Percentiles rank a stretch among this genome's conserved stretches.
These are phyloP conservation scores for Eilema caniola DNA, from an alignment of 2,888 invertebrate genomes.

Conservation along the genomic window DNA sequence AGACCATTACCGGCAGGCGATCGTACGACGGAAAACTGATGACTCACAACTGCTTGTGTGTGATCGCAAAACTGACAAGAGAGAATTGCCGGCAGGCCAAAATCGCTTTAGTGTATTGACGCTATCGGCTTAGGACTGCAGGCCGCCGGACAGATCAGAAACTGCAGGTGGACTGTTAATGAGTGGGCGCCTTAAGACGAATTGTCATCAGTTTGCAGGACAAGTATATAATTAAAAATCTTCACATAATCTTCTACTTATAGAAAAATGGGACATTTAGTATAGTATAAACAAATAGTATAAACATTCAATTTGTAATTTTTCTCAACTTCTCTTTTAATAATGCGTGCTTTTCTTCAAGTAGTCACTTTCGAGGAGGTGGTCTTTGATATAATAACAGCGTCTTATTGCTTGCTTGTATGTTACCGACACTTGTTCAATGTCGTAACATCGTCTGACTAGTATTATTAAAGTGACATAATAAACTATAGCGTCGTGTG, in stretches of 20 bases:
- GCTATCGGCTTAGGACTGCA: too few relatives aligned
- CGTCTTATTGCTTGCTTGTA: constrained; percentile 1
- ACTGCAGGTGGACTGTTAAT: too few relatives aligned
- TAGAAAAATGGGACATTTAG: not conserved
- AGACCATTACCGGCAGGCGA: too few relatives aligned
- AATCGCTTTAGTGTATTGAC: too few relatives aligned
- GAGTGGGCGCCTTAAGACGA: too few relatives aligned
- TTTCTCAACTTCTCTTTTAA: not conserved
- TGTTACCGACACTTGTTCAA: constrained; percentile 19
- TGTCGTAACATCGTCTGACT: constrained; percentile 15
- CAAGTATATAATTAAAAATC: not conserved
- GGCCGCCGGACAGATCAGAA: too few relatives aligned
- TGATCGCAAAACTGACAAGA: too few relatives aligned
- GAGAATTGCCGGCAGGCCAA: too few relatives aligned
- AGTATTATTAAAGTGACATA: constrained; percentile 46
- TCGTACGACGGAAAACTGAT: too few relatives aligned
- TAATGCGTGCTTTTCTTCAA: not conserved
- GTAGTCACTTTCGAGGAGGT: not conserved
- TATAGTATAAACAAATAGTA: not conserved
- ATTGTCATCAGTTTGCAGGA: not conserved
- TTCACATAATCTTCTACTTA: not conserved
- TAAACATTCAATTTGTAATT: not conserved
- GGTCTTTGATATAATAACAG: not conserved
- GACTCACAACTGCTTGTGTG: too few relatives aligned
- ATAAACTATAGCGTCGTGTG: constrained; percentile 45